These are phyloP conservation scores for Gastrophysa polygoni DNA, from an alignment of 2,888 invertebrate genomes.

Conservation along the genomic window DNA sequence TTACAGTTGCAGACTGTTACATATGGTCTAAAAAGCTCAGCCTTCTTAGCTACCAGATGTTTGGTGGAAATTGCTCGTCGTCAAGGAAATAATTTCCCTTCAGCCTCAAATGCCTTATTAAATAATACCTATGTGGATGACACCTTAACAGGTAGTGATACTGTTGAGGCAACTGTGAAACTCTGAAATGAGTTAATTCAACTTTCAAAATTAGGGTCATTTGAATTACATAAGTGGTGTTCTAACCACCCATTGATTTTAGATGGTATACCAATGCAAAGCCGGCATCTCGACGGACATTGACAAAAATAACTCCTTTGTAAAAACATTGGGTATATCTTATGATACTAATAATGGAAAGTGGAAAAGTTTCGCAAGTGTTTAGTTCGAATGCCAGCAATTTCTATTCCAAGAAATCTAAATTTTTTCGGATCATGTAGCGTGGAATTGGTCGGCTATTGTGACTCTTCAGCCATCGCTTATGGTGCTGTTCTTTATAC, in stretches of 20 bases:
- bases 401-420: neutral
- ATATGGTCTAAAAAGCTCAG: conserved; percentile 2
- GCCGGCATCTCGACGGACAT: conserved; percentile 19
- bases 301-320: conserved; percentile 7
- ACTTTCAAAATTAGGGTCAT: conserved; percentile 14
- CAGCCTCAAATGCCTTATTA: conserved; percentile 13
- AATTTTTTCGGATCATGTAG: neutral
- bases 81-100: conserved; percentile 11
- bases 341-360: conserved; percentile 3
- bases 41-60: conserved; percentile 22
- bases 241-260: conserved; percentile 12
- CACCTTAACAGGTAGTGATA: conserved; percentile 14
- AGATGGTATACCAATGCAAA: conserved; percentile 14
- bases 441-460: conserved; percentile 18
- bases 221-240: conserved; percentile 24
- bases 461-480: conserved; percentile 15
- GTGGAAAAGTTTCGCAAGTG: conserved; percentile 17
- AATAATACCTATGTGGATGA: conserved; percentile 27
- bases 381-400: neutral
- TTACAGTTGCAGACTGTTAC: neutral
- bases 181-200: conserved; percentile 19
- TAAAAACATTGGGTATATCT: conserved; percentile 17
- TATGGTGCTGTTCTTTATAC: conserved; percentile 2
- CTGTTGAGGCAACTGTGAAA: conserved; percentile 5
- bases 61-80: conserved; percentile 15